Conservation (phyloP, 1,140 invertebrate species). For the Drosophila subobscura region DNA sequence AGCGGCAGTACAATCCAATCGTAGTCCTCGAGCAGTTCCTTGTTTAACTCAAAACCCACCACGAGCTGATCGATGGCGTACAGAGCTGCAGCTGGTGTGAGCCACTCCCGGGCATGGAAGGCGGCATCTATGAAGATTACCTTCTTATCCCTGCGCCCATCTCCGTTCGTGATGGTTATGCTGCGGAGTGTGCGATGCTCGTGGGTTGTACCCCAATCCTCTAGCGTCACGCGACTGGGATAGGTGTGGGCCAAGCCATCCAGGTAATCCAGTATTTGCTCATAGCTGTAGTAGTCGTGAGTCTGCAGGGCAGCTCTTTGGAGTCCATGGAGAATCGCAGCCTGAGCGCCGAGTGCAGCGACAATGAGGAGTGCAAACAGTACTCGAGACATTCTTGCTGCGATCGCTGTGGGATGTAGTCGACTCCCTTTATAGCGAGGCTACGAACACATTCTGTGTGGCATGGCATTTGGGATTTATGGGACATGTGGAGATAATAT, state of each 20-base stretch:
- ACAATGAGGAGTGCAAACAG: too few relatives aligned
- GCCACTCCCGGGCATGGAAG: slow-evolving; percentile 87
- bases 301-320: slow-evolving; percentile 2
- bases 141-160: slow-evolving; percentile 78
- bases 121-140: slow-evolving; percentile 85
- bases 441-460: too few relatives aligned
- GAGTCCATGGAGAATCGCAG: background rate
- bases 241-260: slow-evolving; percentile 79
- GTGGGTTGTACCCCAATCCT: slow-evolving; percentile 74
- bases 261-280: slow-evolving; percentile 84
- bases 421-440: too few relatives aligned
- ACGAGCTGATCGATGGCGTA: slow-evolving; percentile 87
- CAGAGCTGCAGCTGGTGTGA: slow-evolving; percentile 86
- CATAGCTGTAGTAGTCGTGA: slow-evolving; percentile 48
- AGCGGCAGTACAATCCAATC: slow-evolving; percentile 50
- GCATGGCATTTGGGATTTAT: too few relatives aligned
- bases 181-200: slow-evolving; percentile 84
- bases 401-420: too few relatives aligned
- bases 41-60: slow-evolving; percentile 83
- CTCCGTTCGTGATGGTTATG: slow-evolving; percentile 84
- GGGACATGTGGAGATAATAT: too few relatives aligned
- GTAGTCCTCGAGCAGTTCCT: slow-evolving; percentile 72
- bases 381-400: too few relatives aligned
- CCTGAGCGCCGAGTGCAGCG: too few relatives aligned
- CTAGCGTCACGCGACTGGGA: slow-evolving; percentile 73